These are phyloP conservation scores for Timema cristinae DNA, from an alignment of 2,888 invertebrate genomes.

Conservation along the genomic window DNA sequence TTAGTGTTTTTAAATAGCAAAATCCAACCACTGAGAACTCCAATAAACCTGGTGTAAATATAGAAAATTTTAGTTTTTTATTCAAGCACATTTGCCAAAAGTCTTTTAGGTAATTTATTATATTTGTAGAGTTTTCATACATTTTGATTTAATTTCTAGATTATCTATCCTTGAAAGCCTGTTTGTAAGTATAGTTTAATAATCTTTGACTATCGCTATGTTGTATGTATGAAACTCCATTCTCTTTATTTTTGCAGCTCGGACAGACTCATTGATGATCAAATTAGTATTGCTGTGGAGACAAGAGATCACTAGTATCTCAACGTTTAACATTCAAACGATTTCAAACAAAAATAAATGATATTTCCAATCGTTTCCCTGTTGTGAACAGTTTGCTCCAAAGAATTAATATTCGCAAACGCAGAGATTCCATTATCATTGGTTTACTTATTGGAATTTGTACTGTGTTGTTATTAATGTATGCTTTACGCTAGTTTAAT, in stretches of 20 bases:
- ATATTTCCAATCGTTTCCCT: slow-evolving; percentile 87
- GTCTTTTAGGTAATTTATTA: too few relatives aligned
- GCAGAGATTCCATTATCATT: slow-evolving; percentile 89
- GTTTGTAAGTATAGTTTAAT: too few relatives aligned
- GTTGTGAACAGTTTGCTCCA: slow-evolving; percentile 82
- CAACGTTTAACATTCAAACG: slow-evolving; percentile 87
- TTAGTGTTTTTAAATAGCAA: too few relatives aligned
- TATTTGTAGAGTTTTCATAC: too few relatives aligned
- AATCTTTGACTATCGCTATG: too few relatives aligned
- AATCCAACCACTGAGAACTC: too few relatives aligned
- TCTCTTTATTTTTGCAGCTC: slow-evolving; percentile 61
- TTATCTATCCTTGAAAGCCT: too few relatives aligned
- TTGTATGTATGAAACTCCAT: too few relatives aligned
- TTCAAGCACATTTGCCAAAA: too few relatives aligned
- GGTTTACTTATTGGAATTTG: slow-evolving; percentile 85
- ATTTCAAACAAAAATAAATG: slow-evolving; percentile 88
- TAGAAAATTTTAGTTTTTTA: too few relatives aligned
- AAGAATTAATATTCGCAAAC: slow-evolving; percentile 89
- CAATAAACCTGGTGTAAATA: too few relatives aligned
- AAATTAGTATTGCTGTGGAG: slow-evolving; percentile 95
- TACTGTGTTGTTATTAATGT: slow-evolving; percentile 79
- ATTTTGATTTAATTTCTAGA: too few relatives aligned
- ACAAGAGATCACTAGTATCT: slow-evolving; percentile 87
- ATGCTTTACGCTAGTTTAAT: slow-evolving; percentile 57
- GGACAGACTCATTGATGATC: slow-evolving; percentile 89